Base-by-base conservation (phyloP, 2,888 invertebrate species). In the Oscheius sp. region DNA sequence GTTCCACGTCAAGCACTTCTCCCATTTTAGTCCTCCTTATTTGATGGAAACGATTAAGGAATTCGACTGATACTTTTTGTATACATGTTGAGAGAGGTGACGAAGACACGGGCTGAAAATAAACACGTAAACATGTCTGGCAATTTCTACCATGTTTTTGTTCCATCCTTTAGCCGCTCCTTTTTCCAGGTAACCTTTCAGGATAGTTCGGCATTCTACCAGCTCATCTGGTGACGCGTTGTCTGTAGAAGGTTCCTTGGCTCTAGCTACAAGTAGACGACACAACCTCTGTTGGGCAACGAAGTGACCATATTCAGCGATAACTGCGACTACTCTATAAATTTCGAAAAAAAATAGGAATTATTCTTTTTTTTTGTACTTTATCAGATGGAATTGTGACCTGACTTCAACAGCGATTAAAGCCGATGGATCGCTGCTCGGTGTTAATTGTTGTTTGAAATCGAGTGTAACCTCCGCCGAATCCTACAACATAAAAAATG, bases 41-140 rank as follows among this genome's bases (percentile, higher is more conserved):
- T 52, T 93, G 92, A 89, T 98, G 97, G 89, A 98, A 95, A 86
- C 93, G 93, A 87, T 94, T 93, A 68, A 96, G 93, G 90, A 95
- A 96, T 88, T 94, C 93, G 88, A 93, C 93, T 0, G 95, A 94
- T 92, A 95, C 93, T 41, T 73, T 75, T 58, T 83, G 77, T 53
- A 84, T 61, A 55, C 75, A 77, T 7, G 72, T 61, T 0, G 66
- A 72, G 21, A 84, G 72, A 0, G 76, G 76, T 12, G 66, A 66
- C 12, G 66, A 12, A 2, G 66, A 23, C 1, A 25, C 23, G 9
- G 63, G 77, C 68, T 46, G 71, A 29, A 58, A 23, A 35, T 6
- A 3, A 35, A 35, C 35, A 35, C n/a, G n/a, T n/a, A n/a, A n/a
- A 41, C 29, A 41, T 3, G 18, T 27, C 29, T 55, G 9, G 55